These are phyloP conservation scores for Xylocampa areola DNA, from an alignment of 2,888 invertebrate species.

Conservation along the genomic window DNA sequence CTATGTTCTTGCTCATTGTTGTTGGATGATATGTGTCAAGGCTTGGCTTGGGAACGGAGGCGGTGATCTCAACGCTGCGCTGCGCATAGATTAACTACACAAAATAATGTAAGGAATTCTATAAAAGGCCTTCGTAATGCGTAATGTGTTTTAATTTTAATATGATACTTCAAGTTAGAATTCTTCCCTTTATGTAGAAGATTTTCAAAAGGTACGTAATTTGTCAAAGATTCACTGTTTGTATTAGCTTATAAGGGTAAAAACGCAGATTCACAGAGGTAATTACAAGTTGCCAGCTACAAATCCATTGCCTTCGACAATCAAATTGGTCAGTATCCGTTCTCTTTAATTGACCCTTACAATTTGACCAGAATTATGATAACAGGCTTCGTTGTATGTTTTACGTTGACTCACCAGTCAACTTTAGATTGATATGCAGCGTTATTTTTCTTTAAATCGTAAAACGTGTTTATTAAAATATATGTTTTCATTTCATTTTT, in stretches of 20 bases:
- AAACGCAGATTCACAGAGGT: slow-evolving; percentile 21
- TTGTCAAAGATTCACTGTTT: slow-evolving; percentile 6
- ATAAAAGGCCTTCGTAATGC: slow-evolving; percentile 32
- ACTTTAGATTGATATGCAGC: too few species aligned
- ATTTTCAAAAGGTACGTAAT: slow-evolving; percentile 19
- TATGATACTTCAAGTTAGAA: slow-evolving; percentile 29
- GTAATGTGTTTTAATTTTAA: slow-evolving; percentile 34
- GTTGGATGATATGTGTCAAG: slow-evolving; percentile 63
- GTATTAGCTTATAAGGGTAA: slow-evolving; percentile 31
- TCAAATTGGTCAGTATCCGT: not conserved
- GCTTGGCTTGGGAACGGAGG: slow-evolving; percentile 50
- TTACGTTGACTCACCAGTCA: not conserved
- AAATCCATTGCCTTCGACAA: slow-evolving; percentile 12
- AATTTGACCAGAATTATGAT: slow-evolving; percentile 15
- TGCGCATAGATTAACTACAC: slow-evolving; percentile 43
- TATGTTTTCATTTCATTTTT: too few species aligned
- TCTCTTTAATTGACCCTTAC: slow-evolving; percentile 24
- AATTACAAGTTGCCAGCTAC: slow-evolving; percentile 24
- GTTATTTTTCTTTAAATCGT: too few species aligned
- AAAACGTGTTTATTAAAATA: too few species aligned
- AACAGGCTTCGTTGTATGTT: slow-evolving; percentile 1
- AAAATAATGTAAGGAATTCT: slow-evolving; percentile 46
- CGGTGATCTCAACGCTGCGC: slow-evolving; percentile 44
- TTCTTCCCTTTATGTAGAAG: slow-evolving; percentile 15
- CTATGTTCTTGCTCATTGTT: slow-evolving; percentile 68